Evolutionary conservation across 2,113 vertebrate species (phyloP), one percentile per base, ranked within the genome.

Genomic region (Dolichotis patagonum): DNA sequence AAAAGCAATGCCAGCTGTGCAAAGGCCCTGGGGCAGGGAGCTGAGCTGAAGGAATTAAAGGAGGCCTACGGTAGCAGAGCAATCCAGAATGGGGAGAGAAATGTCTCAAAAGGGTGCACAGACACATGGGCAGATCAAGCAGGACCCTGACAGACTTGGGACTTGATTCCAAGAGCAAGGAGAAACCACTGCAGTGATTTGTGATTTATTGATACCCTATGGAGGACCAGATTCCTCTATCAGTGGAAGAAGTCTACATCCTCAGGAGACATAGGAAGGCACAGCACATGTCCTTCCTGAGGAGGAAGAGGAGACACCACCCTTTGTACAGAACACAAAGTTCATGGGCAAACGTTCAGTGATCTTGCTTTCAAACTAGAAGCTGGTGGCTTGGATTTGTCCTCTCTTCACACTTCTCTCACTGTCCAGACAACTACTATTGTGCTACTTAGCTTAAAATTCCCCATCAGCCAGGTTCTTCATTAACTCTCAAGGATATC

Each of bases 401-500:
- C 19, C 7, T 82, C 62, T 84, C 86, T 71, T 12, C 20, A 71
- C 60, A 73, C 24, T 17, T 88, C 58, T 85, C 46, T 71, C 71
- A 14, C 14, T 35, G 26, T 84, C 84, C 49, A 67, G 24, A 85
- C 28, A 85, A 13, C 24, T 17, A 24, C 16, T 78, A 32, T 30
- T 24, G 7, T 26, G 9, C n/a, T 8, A 30, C 73, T 32, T 86
- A 28, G 35, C 54, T 65, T 41, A 83, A 78, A 96, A 96, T 92
- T 90, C 71, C 73, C 24, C n/a, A 82, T 67, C 88, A 80, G 54
- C 43, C 41, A 69, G 77, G n/a, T 80, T 60, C 69, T 96, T 75
- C 63, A 88, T 73, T 62, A n/a, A 81, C 73, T 35, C 32, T 62
- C 91, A 94, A 97, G 90, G 95, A 88, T 78, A 58, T 86, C 90